Conservation (phyloP, 2,797 vertebrate genomes). For the Semaprochilodus insignis region DNA sequence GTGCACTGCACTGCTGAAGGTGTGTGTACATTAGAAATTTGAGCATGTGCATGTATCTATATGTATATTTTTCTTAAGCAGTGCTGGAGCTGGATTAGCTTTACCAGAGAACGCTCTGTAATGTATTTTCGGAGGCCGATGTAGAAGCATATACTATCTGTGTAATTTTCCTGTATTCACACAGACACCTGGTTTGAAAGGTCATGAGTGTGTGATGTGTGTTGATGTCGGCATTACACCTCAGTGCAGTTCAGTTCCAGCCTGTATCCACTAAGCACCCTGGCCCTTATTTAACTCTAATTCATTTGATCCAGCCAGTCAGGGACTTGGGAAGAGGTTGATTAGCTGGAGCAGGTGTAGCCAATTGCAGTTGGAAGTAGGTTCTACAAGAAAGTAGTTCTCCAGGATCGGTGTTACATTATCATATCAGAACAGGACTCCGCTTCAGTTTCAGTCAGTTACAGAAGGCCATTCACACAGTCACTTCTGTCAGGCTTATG, state of each 20-base stretch:
- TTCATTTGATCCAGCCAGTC: too few relatives aligned
- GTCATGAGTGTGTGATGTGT: neutral
- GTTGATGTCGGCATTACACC: too few relatives aligned
- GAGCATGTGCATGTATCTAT: neutral
- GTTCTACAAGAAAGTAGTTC: too few relatives aligned
- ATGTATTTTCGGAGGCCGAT: too few relatives aligned
- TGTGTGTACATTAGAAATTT: constrained; percentile 40
- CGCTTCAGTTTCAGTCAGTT: neutral
- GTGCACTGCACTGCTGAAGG: constrained; percentile 63
- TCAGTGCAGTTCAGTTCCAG: too few relatives aligned
- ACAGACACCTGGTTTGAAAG: neutral
- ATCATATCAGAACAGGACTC: too few relatives aligned
- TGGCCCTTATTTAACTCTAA: too few relatives aligned
- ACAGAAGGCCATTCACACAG: neutral
- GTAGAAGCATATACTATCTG: neutral
- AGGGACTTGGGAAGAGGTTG: too few relatives aligned
- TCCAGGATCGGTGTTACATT: too few relatives aligned
- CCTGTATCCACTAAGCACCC: too few relatives aligned
- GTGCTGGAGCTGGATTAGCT: neutral
- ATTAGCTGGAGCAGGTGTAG: too few relatives aligned
- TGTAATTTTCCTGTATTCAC: neutral
- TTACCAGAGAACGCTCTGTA: neutral
- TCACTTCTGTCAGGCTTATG: neutral
- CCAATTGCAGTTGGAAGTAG: too few relatives aligned
- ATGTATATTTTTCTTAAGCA: neutral